Conservation (phyloP, 2,113 vertebrate species). For the Cariama cristata region DNA sequence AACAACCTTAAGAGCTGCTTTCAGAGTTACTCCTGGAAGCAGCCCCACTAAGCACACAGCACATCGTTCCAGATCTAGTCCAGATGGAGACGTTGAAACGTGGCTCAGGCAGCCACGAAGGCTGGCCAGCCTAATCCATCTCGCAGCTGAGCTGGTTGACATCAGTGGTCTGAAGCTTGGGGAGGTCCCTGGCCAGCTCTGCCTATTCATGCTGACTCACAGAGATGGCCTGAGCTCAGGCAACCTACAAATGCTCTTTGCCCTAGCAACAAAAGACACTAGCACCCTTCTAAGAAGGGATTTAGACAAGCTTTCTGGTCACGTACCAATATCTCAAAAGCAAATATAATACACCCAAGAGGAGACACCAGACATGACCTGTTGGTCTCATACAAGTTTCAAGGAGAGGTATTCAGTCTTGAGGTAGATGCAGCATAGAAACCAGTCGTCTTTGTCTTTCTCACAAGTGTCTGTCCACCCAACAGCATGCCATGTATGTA, state of each 20-base stretch:
- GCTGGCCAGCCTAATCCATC: background rate
- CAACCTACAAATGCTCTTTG: background rate
- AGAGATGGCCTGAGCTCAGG: background rate
- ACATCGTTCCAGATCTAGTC: background rate
- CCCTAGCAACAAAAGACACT: background rate
- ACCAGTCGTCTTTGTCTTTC: background rate
- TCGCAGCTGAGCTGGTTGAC: background rate
- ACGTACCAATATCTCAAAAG: background rate
- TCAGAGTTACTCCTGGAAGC: background rate
- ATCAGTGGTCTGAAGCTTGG: background rate
- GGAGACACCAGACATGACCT: background rate
- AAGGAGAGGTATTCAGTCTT: background rate
- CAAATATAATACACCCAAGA: background rate
- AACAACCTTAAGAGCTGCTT: background rate
- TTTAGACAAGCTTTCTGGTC: background rate
- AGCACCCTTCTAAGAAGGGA: background rate
- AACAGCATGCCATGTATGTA: accelerated
- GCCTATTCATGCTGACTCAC: background rate
- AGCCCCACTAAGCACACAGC: background rate
- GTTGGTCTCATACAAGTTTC: background rate
- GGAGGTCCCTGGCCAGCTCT: background rate
- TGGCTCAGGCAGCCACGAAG: accelerated
- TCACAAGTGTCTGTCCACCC: background rate
- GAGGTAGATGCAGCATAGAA: background rate
- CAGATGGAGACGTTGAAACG: background rate